Base-by-base conservation (phyloP, 2,113 vertebrate species). In the Oostethus manadensis region DNA sequence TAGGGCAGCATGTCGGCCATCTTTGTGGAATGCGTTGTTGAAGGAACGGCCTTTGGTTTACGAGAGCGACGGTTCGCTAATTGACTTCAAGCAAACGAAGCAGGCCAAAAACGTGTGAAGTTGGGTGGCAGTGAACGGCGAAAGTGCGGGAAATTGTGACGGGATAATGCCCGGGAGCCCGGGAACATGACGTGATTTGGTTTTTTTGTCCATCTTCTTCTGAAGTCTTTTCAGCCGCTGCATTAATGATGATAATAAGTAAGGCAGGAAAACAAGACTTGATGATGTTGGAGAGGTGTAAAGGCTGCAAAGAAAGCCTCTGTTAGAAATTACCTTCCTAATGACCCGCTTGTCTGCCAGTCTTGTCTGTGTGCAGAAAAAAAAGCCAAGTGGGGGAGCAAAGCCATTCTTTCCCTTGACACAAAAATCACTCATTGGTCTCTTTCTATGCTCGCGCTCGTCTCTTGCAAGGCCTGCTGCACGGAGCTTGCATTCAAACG, bases 311-410 rank as follows among this genome's bases (percentile, higher is more conserved):
- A 60, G 20, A 23, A 80, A 84, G 79, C 76, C 81, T 77, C 86
- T 84, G 76, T 20, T 71, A 77, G 82, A 85, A 87, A 88, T 87
- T 86, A 84, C 77, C 67, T 67, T 74, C 69, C 80, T 84, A 88
- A 87, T 86, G 82, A 76, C 73, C 68, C 71, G 76, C 81, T 79
- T 86, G 84, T 83, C 83, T 83, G 83, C 72, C 77, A 21, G 51
- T 66, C 63, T 77, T 50, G 40, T 74, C 68, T 81, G 55, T 43
- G 65, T 47, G 69, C 54, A 58, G 44, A 78, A 78, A 82, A 68
- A 78, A 74, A 80, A 76, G 73, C 83, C 70, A 79, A 81, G 70
- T 73, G 62, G 71, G 78, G 76, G 77, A 58, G 67, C 10, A 10
- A 42, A 57, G 69, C 70, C 71, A 80, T 81, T 86, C 59, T 84